phyloP scores from a whole-genome alignment of 2,797 vertebrate species.

The Hydrocynus forskahlii region DNA sequence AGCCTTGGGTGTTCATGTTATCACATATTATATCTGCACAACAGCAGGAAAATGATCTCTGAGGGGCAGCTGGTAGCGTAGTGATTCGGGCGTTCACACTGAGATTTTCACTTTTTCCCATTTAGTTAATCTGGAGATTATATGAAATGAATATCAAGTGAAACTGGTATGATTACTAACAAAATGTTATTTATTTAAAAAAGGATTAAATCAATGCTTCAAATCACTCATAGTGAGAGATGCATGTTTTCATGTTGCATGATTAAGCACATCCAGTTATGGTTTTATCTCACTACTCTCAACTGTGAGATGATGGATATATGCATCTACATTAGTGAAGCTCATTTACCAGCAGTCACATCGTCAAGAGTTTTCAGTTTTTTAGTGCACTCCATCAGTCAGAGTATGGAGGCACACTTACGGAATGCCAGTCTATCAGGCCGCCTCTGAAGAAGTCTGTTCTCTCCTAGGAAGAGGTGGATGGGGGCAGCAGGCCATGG shows the following conservation, averaged over 20 bases:
- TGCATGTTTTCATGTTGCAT: not conserved
- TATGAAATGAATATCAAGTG: not conserved
- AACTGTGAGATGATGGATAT: not conserved
- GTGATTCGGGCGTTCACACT: too few relatives aligned
- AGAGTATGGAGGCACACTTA: not conserved
- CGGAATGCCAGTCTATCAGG: not conserved
- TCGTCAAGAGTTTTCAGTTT: not conserved
- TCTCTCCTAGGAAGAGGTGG: not conserved
- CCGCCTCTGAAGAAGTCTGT: too few relatives aligned
- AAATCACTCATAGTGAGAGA: not conserved
- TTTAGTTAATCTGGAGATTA: not conserved
- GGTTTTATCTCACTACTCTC: not conserved
- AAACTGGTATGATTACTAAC: not conserved
- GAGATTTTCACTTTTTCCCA: not conserved
- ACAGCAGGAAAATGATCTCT: not conserved
- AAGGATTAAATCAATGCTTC: not conserved
- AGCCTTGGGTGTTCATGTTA: not conserved
- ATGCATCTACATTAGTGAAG: not conserved
- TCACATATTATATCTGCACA: not conserved
- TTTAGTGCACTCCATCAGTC: not conserved
- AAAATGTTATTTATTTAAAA: not conserved
- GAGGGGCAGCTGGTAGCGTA: not conserved
- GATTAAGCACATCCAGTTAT: not conserved
- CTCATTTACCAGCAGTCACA: not conserved
- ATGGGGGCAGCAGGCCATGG: not conserved